phyloP scores from a whole-genome alignment of 2,888 invertebrate genomes.

The Hirtodrosophila confusa region DNA sequence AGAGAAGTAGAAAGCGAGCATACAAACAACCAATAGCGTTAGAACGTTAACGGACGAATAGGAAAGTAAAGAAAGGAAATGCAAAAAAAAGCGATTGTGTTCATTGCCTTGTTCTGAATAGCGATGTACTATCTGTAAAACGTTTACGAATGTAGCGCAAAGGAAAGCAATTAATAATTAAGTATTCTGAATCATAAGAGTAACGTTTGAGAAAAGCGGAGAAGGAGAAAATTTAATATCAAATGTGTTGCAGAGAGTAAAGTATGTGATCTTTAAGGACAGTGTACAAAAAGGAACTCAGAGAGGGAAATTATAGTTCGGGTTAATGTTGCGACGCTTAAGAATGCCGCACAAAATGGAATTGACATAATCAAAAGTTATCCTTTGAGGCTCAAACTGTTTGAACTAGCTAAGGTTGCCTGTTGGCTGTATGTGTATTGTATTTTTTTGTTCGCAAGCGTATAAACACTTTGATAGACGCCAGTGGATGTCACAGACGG shows the following conservation, averaged over 20 bases:
- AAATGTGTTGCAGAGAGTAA: neutral
- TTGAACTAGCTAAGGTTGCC: neutral
- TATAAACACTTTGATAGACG: conserved; percentile 62
- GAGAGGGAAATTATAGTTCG: neutral
- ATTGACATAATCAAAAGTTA: no score
- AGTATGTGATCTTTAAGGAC: neutral
- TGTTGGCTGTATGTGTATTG: neutral
- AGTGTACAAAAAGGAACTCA: neutral
- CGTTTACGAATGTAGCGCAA: neutral
- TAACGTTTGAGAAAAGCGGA: no score
- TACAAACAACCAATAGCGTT: no score
- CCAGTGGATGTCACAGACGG: conserved; percentile 56
- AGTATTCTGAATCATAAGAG: no score
- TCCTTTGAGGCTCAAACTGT: conserved; percentile 1
- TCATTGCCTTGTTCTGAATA: no score
- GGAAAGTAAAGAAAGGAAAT: no score
- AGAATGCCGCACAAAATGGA: no score
- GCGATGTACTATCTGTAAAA: neutral
- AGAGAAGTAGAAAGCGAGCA: no score
- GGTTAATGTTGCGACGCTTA: no score
- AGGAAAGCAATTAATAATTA: neutral
- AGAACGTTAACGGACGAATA: no score
- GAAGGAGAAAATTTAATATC: no score
- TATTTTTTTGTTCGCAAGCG: conserved; percentile 26
- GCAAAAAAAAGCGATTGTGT: no score